Conservation (phyloP, 92 coral and sea anemone species). For the Umimayanthus chanpuru region DNA sequence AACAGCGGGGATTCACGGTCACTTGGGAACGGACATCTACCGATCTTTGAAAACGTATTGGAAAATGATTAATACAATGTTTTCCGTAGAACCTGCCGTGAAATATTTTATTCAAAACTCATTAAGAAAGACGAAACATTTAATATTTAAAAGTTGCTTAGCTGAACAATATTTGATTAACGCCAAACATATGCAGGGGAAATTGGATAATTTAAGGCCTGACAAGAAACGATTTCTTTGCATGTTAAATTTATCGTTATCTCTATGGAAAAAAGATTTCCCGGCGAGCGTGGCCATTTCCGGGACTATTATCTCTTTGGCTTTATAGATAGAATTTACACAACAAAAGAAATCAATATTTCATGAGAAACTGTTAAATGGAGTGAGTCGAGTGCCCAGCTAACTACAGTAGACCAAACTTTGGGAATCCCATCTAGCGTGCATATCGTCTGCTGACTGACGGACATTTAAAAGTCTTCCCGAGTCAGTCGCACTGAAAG, state of each 20-base stretch:
- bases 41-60: constrained; percentile 10
- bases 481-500: constrained; percentile 25
- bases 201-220: constrained; percentile 39
- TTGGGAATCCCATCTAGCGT: constrained; percentile 30
- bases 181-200: constrained; percentile 39
- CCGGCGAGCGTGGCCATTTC: constrained; percentile 55
- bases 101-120: constrained; percentile 41
- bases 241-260: constrained; percentile 32
- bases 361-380: constrained; percentile 73
- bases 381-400: constrained; percentile 40
- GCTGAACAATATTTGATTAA: constrained; percentile 46
- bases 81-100: constrained; percentile 33
- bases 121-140: constrained; percentile 39
- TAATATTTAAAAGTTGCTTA: constrained; percentile 42
- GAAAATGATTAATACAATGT: constrained; percentile 17
- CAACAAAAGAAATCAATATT: constrained; percentile 87
- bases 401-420: neutral
- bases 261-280: constrained; percentile 24
- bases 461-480: constrained; percentile 44
- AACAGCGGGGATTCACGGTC: constrained; percentile 25
- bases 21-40: neutral
- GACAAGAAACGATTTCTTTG: constrained; percentile 21
- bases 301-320: constrained; percentile 70
- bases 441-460: neutral
- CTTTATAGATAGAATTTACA: constrained; percentile 80